A percentile compares a stretch with the other conserved stretches of the same genome.
Evolutionary conservation across 2,888 invertebrate species (phyloP).

Genomic region (Trissoscelio sp.): DNA sequence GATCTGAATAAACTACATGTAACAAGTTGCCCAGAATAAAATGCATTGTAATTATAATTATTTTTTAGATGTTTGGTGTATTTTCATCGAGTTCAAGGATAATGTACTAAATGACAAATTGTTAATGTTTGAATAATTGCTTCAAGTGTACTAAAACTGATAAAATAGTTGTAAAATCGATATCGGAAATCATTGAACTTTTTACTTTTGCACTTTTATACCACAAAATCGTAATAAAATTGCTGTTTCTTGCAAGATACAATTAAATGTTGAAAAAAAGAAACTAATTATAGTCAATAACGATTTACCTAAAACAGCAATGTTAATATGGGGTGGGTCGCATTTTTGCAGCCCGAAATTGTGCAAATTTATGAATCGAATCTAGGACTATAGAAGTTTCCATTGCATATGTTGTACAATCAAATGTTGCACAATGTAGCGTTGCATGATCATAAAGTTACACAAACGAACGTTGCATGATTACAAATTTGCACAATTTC

Average conservation of each 20-base stretch:
- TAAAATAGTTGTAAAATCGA: neutral
- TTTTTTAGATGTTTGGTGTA: conserved; percentile 30
- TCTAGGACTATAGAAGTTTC: too few species aligned
- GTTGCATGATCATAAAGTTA: too few species aligned
- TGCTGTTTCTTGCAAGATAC: conserved; percentile 26
- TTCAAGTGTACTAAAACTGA: neutral
- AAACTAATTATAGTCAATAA: too few species aligned
- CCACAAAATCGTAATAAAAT: conserved; percentile 9
- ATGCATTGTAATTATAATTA: neutral
- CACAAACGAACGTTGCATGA: too few species aligned
- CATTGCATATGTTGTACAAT: too few species aligned
- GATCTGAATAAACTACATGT: neutral
- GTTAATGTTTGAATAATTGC: conserved; percentile 18
- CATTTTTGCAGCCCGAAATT: too few species aligned
- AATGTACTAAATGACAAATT: conserved; percentile 1
- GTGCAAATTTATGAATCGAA: too few species aligned
- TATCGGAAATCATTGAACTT: conserved; percentile 20
- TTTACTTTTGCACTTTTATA: conserved; percentile 65
- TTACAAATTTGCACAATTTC: too few species aligned
- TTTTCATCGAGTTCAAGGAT: neutral
- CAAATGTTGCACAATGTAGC: too few species aligned
- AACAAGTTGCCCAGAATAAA: neutral
- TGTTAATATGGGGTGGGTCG: too few species aligned
- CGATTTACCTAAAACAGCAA: too few species aligned
- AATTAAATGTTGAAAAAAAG: neutral